Evolutionary conservation across 2,888 invertebrate genomes (phyloP), one percentile per base, ranked within the genome.

Genomic region (Zygothrica quintamaculata): DNA sequence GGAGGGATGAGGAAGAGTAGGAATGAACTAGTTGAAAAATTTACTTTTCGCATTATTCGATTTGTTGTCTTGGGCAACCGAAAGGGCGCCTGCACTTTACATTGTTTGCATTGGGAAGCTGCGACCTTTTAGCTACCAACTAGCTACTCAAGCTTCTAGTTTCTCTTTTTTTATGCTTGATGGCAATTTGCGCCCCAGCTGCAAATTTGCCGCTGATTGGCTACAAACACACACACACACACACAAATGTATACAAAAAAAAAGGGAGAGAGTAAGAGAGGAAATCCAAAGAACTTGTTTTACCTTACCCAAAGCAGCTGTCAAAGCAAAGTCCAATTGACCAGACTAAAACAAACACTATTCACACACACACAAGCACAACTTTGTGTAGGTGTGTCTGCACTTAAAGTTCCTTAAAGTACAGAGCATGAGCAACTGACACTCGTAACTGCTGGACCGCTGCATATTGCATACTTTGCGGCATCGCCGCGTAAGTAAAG

Each of bases 21-120:
- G n/a, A n/a, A n/a, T n/a, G n/a, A n/a, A 46, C 50, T 62, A 74
- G 85, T 86, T 84, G 80, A 79, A 86, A 22, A 86, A 81, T 86
- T 81, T 81, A 81, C 86, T 84, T 81, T 81, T 77, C 86, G 86
- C 86, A 86, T 81, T 86, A 81, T 81, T 79, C 86, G 86, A 81
- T 81, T 81, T 81, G 80, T 81, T 81, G 80, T 80, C 86, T 81
- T 84, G 80, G 76, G 77, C 72, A 77, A 77, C 78, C 74, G 74
- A 74, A 22, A 22, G 76, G 74, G 59, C 43, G 74, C 67, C 72
- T 74, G 75, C 76, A 77, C 76, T 77, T 77, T 77, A 77, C 76
- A 77, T 77, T 77, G 76, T 79, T 77, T 77, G 76, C 76, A 65
- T 74, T 76, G 74, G 29, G 58, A 52, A 39, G 37, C 48, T 72